Percentiles rank a stretch among this genome's conserved stretches.
These are phyloP conservation scores for Perca schrenkii DNA, from an alignment of 2,113 vertebrate species.

Conservation along the genomic window DNA sequence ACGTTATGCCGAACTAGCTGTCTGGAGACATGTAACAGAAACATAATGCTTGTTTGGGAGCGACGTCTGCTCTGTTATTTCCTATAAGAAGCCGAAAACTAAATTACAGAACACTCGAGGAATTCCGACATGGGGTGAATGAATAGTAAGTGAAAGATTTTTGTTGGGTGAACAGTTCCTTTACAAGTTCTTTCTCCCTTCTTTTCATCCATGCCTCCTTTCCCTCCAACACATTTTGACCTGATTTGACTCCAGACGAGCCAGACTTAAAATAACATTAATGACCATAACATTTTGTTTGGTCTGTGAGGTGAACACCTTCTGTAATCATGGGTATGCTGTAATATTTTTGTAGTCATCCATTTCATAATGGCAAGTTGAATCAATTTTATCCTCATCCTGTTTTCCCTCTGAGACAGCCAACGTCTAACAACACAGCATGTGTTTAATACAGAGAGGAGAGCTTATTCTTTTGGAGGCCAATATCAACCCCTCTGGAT, in stretches of 20 bases:
- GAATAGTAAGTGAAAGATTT: no score
- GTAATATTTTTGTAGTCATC: background rate
- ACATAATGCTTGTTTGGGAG: background rate
- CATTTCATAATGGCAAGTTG: background rate
- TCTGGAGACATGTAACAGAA: background rate
- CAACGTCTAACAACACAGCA: constrained; percentile 32
- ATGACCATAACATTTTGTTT: background rate
- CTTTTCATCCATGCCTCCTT: background rate
- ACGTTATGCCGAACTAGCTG: background rate
- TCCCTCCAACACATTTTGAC: background rate
- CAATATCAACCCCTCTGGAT: constrained; percentile 16
- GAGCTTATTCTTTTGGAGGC: constrained; percentile 26
- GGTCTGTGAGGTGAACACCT: background rate
- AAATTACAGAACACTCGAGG: background rate
- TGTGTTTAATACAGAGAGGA: constrained; percentile 43
- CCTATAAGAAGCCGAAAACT: background rate
- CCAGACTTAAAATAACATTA: background rate
- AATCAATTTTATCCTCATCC: background rate
- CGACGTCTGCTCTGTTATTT: background rate
- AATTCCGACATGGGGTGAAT: background rate
- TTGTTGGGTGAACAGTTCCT: background rate
- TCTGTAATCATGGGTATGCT: background rate
- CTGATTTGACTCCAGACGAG: background rate
- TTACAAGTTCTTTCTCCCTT: background rate
- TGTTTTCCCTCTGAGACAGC: constrained; percentile 26